Percentiles rank a stretch among this genome's conserved stretches.
These are phyloP conservation scores for Phyllotreta striolata DNA, from an alignment of 2,888 invertebrate species.

Conservation along the genomic window DNA sequence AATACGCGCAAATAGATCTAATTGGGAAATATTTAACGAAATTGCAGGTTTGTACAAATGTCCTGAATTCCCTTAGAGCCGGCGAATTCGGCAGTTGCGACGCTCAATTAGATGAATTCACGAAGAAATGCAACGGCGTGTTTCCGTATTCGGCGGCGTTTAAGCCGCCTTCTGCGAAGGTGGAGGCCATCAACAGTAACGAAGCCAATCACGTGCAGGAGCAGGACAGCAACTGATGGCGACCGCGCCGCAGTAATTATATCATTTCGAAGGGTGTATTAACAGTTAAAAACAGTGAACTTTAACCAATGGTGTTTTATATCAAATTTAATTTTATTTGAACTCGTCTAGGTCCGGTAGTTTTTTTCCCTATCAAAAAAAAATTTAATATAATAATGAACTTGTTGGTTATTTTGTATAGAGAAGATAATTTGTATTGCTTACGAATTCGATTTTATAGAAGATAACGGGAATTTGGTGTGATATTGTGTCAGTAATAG, in stretches of 20 bases:
- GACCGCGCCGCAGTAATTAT: slow-evolving; percentile 27
- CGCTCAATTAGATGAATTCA: slow-evolving; percentile 72
- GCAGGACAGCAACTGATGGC: slow-evolving; percentile 58
- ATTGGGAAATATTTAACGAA: too few relatives aligned
- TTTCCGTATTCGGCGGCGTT: slow-evolving; percentile 86
- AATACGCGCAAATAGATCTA: neutral
- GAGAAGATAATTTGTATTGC: slow-evolving; percentile 16
- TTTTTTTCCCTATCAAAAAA: neutral
- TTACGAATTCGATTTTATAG: neutral
- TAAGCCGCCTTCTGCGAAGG: slow-evolving; percentile 58
- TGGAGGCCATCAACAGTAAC: slow-evolving; percentile 38
- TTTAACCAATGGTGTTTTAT: slow-evolving; percentile 42
- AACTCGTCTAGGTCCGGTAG: slow-evolving; percentile 19
- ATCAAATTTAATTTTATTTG: slow-evolving; percentile 34
- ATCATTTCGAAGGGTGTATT: slow-evolving; percentile 26
- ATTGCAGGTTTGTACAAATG: slow-evolving; percentile 82
- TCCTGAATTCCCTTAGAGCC: slow-evolving; percentile 77
- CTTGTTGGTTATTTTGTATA: slow-evolving; percentile 5
- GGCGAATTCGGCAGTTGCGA: slow-evolving; percentile 84
- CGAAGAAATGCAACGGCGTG: slow-evolving; percentile 73
- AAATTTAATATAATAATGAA: neutral
- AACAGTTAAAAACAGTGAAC: slow-evolving; percentile 32
- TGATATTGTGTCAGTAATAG: too few relatives aligned
- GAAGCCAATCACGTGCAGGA: slow-evolving; percentile 53
- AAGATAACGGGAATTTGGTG: too few relatives aligned